These are phyloP conservation scores for Achlya flavicornis DNA, from an alignment of 2,888 invertebrate species.

Conservation along the genomic window DNA sequence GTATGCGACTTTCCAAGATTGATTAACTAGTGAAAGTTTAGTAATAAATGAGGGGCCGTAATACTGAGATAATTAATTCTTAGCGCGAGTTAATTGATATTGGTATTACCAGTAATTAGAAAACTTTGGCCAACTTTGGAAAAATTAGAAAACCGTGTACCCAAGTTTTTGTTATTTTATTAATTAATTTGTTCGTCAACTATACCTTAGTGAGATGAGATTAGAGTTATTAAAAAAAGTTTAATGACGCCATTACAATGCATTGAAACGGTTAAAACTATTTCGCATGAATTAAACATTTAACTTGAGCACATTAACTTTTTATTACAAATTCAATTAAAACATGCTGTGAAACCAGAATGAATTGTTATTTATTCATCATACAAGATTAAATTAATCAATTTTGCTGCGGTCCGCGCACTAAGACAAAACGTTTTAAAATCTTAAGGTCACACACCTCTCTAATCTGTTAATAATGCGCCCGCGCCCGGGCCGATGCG, in stretches of 20 bases:
- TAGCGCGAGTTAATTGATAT: constrained; percentile 80
- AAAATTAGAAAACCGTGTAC: too few relatives aligned
- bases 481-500: constrained; percentile 14
- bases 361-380: constrained; percentile 8
- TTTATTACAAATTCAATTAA: background rate
- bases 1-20: constrained; percentile 67
- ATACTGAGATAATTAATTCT: constrained; percentile 81
- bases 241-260: background rate
- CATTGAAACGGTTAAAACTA: constrained; percentile 3
- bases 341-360: background rate
- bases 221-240: background rate
- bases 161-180: constrained; percentile 53
- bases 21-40: constrained; percentile 80
- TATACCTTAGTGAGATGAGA: constrained; percentile 9
- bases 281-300: background rate
- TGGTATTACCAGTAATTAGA: constrained; percentile 81
- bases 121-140: constrained; percentile 71
- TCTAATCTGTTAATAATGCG: constrained; percentile 29
- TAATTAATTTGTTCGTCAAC: constrained; percentile 12
- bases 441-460: constrained; percentile 9
- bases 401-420: constrained; percentile 13
- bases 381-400: background rate
- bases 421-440: constrained; percentile 26
- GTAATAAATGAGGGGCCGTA: constrained; percentile 79
- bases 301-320: background rate